Base-by-base conservation (phyloP, 2,888 invertebrate species). In the Apoderus coryli region DNA sequence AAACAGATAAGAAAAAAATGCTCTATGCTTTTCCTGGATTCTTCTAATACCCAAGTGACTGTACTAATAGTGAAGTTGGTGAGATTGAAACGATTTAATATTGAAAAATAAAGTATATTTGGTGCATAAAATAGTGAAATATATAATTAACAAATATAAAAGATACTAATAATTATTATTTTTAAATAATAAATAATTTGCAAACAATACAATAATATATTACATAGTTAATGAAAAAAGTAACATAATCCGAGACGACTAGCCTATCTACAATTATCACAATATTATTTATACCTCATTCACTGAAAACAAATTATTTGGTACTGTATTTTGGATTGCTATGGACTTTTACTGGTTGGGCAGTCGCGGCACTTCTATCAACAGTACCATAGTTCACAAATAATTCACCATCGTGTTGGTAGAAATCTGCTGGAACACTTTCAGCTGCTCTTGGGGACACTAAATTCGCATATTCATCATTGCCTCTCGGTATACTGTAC, bases 401-500 rank as follows among this genome's bases (percentile, higher is more conserved):
- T 14, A 49, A 38, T 32, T 56, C 55, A 24, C 56, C 55, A 9
- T 38, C 40, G 4, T 44, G 44, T 15, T 26, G 34, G 19, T 19
- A 19, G n/a, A 19, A 19, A 11, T 38, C 36, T 4, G 44, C 39
- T 3, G 55, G 55, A 11, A 47, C 53, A 35, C 54, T 56, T 5
- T 50, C 43, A 1, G 52, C 46, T 13, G 43, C 46, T 25, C 49
- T 42, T n/a, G 47, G 38, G 7, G 46, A 43, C 11, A 56, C 48
- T 30, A 55, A 42, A 40, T 46, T 52, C 1, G 55, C 43, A 39
- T 46, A 54, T 41, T 75, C 75, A 34, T 73, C 72, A 27, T 63
- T 68, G 1, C 78, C 77, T 42, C 77, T 68, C 2, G 80, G 63
- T 56, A 80, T 68, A 41, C 75, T 74, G 55, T 81, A 81, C 59